A percentile compares a stretch with the other conserved stretches of the same genome.
Evolutionary conservation across 2,888 invertebrate genomes (phyloP).

Genomic region (Netelia melanura): DNA sequence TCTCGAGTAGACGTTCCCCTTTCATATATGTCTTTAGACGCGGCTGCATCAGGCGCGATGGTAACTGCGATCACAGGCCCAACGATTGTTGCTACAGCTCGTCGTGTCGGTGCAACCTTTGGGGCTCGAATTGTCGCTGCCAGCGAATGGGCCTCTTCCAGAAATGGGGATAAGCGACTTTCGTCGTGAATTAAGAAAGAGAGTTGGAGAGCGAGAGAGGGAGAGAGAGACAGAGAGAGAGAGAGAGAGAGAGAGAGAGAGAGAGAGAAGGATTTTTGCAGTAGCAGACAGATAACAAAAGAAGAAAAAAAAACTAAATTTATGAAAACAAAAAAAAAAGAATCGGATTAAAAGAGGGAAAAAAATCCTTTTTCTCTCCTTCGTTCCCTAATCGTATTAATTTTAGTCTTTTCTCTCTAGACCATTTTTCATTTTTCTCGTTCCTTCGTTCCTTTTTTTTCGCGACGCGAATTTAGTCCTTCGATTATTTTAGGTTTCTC

Average conservation of each 20-base stretch:
- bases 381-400: not conserved
- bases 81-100: constrained; percentile 95
- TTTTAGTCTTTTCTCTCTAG: not conserved
- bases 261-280: not conserved
- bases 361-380: constrained; percentile 6
- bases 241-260: not conserved
- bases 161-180: constrained; percentile 90
- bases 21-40: constrained; percentile 95
- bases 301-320: not conserved
- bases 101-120: constrained; percentile 94
- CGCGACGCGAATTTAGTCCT: not conserved
- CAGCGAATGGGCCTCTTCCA: constrained; percentile 95
- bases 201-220: constrained; percentile 1
- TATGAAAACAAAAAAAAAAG: constrained; percentile 17
- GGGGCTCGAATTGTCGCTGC: constrained; percentile 95
- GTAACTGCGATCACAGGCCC: constrained; percentile 94
- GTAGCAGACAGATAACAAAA: not conserved
- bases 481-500: too few species aligned
- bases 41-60: constrained; percentile 92
- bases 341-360: constrained; percentile 7
- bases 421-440: not conserved
- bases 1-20: constrained; percentile 90
- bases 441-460: not conserved
- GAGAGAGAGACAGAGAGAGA: not conserved
- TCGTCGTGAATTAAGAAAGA: constrained; percentile 36